Evolutionary conservation across 2,888 invertebrate genomes (phyloP).

Genomic region (Phrixothrix hirtus): DNA sequence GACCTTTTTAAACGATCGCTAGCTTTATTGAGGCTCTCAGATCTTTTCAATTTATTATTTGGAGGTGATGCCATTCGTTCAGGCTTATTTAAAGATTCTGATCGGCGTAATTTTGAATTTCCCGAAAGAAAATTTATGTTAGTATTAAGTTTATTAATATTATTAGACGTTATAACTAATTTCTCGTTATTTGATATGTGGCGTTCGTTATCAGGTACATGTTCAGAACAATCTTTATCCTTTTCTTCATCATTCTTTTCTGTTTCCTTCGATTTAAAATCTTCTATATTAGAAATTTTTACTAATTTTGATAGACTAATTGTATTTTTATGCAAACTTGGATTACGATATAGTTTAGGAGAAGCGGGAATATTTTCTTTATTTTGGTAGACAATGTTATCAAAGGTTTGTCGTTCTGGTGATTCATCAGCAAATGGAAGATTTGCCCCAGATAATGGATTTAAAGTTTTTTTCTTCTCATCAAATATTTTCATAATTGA

Average conservation of each 20-base stretch:
- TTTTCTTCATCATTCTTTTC: constrained; percentile 56
- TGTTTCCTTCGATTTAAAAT: constrained; percentile 47
- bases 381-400: constrained; percentile 41
- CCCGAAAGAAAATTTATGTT: constrained; percentile 19
- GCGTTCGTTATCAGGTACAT: constrained; percentile 52
- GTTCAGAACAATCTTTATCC: constrained; percentile 53
- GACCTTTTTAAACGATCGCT: constrained; percentile 61
- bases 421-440: constrained; percentile 74
- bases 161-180: constrained; percentile 34
- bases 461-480: constrained; percentile 76
- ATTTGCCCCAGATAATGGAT: constrained; percentile 60
- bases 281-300: constrained; percentile 30
- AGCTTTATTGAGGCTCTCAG: constrained; percentile 64
- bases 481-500: constrained; percentile 84
- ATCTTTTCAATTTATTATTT: constrained; percentile 61
- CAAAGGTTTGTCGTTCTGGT: constrained; percentile 57
- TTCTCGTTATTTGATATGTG: constrained; percentile 41
- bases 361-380: constrained; percentile 51
- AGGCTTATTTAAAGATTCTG: constrained; percentile 66
- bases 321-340: constrained; percentile 59
- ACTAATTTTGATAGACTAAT: constrained; percentile 31
- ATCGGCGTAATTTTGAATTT: constrained; percentile 61
- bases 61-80: constrained; percentile 56
- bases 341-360: constrained; percentile 56
- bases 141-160: constrained; percentile 27